Percentiles rank a stretch among this genome's conserved stretches.
phyloP scores from a whole-genome alignment of 1,140 invertebrate genomes.

The Aphelenchoides fujianensis region DNA sequence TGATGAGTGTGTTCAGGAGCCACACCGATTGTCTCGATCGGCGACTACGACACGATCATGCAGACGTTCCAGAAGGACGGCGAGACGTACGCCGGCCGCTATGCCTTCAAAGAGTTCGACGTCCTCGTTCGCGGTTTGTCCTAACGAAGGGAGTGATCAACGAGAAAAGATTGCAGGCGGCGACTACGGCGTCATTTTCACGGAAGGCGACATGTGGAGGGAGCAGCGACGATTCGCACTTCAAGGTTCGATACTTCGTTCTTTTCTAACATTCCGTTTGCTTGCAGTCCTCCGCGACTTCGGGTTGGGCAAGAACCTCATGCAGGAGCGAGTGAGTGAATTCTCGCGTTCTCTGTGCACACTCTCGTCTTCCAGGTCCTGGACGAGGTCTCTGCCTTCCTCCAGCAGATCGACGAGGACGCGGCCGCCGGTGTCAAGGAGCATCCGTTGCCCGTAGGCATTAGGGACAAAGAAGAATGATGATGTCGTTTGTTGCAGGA shows the following conservation, averaged over 20 bases:
- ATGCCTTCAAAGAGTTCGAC: not conserved
- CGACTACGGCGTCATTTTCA: constrained; percentile 18
- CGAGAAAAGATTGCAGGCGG: not conserved
- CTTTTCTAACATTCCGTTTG: too few relatives aligned
- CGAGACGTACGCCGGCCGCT: constrained; percentile 22
- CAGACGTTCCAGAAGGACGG: constrained; percentile 34
- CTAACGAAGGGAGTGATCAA: not conserved
- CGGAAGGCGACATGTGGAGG: constrained; percentile 32
- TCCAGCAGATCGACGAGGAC: not conserved
- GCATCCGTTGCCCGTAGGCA: too few relatives aligned
- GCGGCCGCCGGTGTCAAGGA: not conserved
- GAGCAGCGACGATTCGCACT: constrained; percentile 43
- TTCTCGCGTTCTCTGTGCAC: not conserved
- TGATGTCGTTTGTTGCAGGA: constrained; percentile 3
- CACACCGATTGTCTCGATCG: constrained; percentile 23
- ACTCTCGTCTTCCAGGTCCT: not conserved
- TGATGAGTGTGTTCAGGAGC: too few relatives aligned
- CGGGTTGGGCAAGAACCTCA: constrained; percentile 39
- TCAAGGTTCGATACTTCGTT: too few relatives aligned
- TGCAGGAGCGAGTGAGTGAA: constrained; percentile 28
- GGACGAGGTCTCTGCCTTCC: not conserved
- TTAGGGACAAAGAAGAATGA: too few relatives aligned
- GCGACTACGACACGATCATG: constrained; percentile 29
- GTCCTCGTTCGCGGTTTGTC: not conserved
- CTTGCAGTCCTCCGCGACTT: constrained; percentile 31